Evolutionary conservation across 2,888 invertebrate genomes (phyloP).

Genomic region (Callyntrura sp.): DNA sequence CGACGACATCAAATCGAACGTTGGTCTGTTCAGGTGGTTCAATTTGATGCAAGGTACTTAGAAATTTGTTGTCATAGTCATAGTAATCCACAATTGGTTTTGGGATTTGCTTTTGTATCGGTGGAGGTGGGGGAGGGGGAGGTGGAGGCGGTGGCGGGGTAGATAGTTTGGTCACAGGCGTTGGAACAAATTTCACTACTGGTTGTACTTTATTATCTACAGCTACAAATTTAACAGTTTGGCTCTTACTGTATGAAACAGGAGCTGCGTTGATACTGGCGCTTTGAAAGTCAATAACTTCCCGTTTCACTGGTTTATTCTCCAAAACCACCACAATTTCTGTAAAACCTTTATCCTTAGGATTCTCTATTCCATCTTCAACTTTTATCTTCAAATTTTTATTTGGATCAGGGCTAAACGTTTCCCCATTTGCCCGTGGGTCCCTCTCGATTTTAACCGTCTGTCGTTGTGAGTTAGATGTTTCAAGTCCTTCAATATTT

Average conservation of each 20-base stretch:
- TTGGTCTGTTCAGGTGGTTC: not conserved
- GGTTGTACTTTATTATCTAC: not conserved
- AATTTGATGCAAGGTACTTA: conserved; percentile 22
- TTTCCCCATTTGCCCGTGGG: too few species aligned
- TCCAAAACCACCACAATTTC: conserved; percentile 39
- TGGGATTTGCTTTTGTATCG: too few species aligned
- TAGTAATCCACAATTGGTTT: not conserved
- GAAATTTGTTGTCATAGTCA: conserved; percentile 30
- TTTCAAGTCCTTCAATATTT: too few species aligned
- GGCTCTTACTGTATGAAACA: not conserved
- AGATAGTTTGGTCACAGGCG: too few species aligned
- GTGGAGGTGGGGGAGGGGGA: not conserved
- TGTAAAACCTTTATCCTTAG: not conserved
- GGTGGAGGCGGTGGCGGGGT: conserved; percentile 5
- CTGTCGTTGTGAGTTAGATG: too few species aligned
- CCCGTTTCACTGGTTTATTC: not conserved
- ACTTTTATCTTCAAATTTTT: too few species aligned
- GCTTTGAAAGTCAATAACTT: not conserved
- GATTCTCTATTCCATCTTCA: too few species aligned
- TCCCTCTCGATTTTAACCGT: too few species aligned
- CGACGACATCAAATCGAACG: not conserved
- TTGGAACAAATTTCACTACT: conserved; percentile 6
- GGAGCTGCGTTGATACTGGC: not conserved
- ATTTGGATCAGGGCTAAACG: too few species aligned
- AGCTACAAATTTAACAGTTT: conserved; percentile 18